Evolutionary conservation across 2,113 vertebrate genomes (phyloP), one percentile per base, ranked within the genome.

Genomic region (Sardina pilchardus): DNA sequence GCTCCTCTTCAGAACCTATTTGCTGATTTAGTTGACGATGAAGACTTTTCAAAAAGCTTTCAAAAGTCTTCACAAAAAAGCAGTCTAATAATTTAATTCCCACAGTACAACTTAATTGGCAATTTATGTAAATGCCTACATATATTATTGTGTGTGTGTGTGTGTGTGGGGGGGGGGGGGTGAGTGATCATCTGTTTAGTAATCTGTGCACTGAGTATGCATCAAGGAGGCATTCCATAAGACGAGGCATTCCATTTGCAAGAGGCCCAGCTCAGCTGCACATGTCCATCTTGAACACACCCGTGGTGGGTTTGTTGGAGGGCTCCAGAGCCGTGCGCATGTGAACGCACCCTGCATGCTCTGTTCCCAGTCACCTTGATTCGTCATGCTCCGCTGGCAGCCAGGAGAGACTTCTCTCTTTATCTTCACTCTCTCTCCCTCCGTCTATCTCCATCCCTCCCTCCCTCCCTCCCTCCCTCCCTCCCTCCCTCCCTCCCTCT

Each of bases 401-500:
- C 26, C 59, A 67, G 59, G 59, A 67, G 59, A 67, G 59, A 67
- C 59, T 26, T 67, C 59, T 67, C 59, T 67, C 59, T 67, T 30
- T 67, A n/a, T 67, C 59, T 67, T 81, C 53, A 81, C 84, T 88
- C 82, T 71, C 75, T 34, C 84, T n/a, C 67, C 85, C 82, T 82
- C n/a, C n/a, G n/a, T n/a, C n/a, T n/a, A n/a, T n/a, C n/a, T n/a
- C n/a, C n/a, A n/a, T n/a, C n/a, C n/a, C n/a, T n/a, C n/a, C n/a
- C n/a, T n/a, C n/a, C n/a, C n/a, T n/a, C n/a, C n/a, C n/a, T n/a
- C n/a, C n/a, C n/a, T n/a, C n/a, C n/a, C n/a, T n/a, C n/a, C n/a
- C n/a, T n/a, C n/a, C n/a, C 63, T 30, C 67, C 92, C 91, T 89
- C 91, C 93, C 85, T 87, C 90, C 88, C 90, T 92, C 91, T 93